Evolutionary conservation across 2,113 vertebrate species (phyloP), one percentile per base, ranked within the genome.

Genomic region (Campylomormyrus numenius): DNA sequence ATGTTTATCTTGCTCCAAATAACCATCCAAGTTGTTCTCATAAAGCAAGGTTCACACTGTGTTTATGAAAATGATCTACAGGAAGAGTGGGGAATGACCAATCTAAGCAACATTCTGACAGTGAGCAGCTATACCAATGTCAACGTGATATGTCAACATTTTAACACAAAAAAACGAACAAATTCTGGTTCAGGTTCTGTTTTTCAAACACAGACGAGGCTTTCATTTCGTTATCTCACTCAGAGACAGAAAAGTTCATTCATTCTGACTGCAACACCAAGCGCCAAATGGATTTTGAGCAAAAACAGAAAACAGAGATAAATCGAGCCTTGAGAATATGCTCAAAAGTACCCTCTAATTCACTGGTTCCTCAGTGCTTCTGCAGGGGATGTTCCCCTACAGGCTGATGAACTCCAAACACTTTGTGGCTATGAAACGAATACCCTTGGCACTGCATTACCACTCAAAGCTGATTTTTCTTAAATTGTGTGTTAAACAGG

Each of bases 241-340:
- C 88, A 89, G 87, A 89, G 90, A 58, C 86, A 87, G 31, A 92
- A 5, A 88, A 88, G 88, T 87, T 90, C 92, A 92, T 89, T 62
- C 46, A 70, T 89, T 53, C 31, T 87, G 92, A 89, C 91, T 89
- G 50, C 90, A 91, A 86, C 42, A 88, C 70, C 42, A 89, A 56
- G 58, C 35, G 88, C 87, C 48, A 91, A 90, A 74, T 70, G 52
- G 80, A 35, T 7, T 35, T 2, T 19, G 56, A 46, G 90, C 91
- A 92, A n/a, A n/a, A n/a, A n/a, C n/a, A n/a, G n/a, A n/a, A n/a
- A n/a, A n/a, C n/a, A n/a, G n/a, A 91, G 80, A 89, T 91, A 89
- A 87, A 84, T 87, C 0, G 42, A n/a, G 45, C 70, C 89, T 88
- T 91, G 91, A 93, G 91, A 91, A 90, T 66, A 88, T 87, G 90